These are phyloP conservation scores for Heliconius hewitsoni DNA, from an alignment of 1,140 invertebrate species.

Conservation along the genomic window DNA sequence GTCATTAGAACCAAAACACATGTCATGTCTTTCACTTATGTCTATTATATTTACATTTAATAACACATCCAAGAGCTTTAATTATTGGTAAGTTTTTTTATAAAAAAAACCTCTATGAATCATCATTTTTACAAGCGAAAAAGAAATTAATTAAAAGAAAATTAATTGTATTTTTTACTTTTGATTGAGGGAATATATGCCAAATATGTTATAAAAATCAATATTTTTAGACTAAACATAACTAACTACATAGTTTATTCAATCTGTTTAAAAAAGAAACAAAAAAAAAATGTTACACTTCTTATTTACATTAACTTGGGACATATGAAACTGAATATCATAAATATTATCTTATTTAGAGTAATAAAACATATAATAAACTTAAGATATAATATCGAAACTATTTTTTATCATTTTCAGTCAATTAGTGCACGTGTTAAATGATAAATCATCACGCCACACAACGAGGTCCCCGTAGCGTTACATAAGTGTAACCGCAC, in stretches of 20 bases:
- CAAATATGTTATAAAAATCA: background rate
- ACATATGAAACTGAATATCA: background rate
- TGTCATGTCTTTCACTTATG: too few relatives aligned
- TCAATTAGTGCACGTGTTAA: background rate
- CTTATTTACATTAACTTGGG: too few relatives aligned
- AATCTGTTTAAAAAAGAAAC: too few relatives aligned
- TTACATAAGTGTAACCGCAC: constrained; percentile 10
- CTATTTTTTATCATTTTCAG: background rate
- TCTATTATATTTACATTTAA: too few relatives aligned
- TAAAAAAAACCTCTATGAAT: too few relatives aligned
- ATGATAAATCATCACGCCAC: background rate
- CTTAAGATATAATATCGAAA: background rate
- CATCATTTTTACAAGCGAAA: too few relatives aligned
- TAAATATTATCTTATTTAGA: background rate
- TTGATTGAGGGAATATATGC: background rate
- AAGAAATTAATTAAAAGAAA: background rate
- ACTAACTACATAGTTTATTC: too few relatives aligned
- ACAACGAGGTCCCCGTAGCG: background rate
- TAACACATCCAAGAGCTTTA: too few relatives aligned
- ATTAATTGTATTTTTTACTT: too few relatives aligned
- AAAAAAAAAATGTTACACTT: too few relatives aligned
- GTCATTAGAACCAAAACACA: too few relatives aligned
- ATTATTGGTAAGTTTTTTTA: too few relatives aligned
- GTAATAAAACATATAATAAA: background rate
- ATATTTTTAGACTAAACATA: background rate